Base-by-base conservation (phyloP, 1,140 invertebrate species). In the Drosophila fuyamai region DNA sequence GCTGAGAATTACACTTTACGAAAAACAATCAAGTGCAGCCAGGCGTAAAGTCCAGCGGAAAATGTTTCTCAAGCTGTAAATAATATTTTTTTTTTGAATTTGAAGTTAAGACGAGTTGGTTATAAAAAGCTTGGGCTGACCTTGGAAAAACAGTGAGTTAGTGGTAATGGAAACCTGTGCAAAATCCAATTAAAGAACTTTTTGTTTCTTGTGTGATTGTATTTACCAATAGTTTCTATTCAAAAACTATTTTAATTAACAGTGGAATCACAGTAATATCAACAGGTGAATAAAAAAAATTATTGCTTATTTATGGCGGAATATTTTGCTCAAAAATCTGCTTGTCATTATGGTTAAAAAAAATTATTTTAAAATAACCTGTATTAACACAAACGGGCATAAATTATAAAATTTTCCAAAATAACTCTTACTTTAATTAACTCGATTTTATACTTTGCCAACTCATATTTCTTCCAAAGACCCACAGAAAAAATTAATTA, bases 341-440 rank as follows among this genome's bases (percentile, higher is more conserved):
- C 18, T 2, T 23, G 44, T 47, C 7, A 47, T 27, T 3, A 8
- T 7, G n/a, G 10, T 27, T 29, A 7, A 9, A 16, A 16, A 0
- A 36, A 35, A 7, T 36, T 53, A 27, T 10, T 18, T 47, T 7
- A n/a, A 58, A 41, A 8, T n/a, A 70, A 71, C 65, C 51, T 57
- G 51, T 70, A 27, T 7, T 14, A 16, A 35, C 12, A 32, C 41
- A 55, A 54, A 18, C 5, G 3, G n/a, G 36, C 18, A 36, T 53
- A 53, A 46, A 27, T 68, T 27, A 66, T 27, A 36, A n/a, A 50
- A 50, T 57, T 29, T 14, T n/a, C 36, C 27, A 12, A 48, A 41
- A 58, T 50, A 71, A 58, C 68, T 58, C 43, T 71, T 50, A 71
- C 68, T 58, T 71, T 50, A 71, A 71, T 66, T 67, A 51, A 67